phyloP scores from a whole-genome alignment of 2,888 invertebrate species.

The Notodonta ziczac region DNA sequence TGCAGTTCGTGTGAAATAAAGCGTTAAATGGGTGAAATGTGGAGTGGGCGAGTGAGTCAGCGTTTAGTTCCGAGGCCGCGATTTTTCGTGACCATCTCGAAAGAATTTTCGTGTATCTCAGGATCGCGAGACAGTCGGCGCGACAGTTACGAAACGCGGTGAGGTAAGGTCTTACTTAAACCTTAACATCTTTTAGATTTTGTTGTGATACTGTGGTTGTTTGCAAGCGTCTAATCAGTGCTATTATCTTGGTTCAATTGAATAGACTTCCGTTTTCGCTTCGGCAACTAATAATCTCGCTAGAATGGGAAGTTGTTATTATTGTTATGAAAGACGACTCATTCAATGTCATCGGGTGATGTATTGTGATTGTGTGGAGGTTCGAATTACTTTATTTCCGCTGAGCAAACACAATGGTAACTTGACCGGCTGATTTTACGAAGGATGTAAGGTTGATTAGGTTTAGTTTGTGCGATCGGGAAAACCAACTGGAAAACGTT shows the following conservation, averaged over 20 bases:
- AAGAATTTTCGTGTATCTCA: constrained; percentile 44
- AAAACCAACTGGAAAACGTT: constrained; percentile 16
- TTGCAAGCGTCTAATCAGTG: constrained; percentile 33
- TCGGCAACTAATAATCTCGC: constrained; percentile 32
- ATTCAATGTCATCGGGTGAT: constrained; percentile 51
- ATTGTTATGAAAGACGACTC: constrained; percentile 42
- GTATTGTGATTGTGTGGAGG: constrained; percentile 27
- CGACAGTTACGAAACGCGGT: constrained; percentile 39
- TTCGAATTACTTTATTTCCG: constrained; percentile 35
- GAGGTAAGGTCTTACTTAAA: constrained; percentile 46
- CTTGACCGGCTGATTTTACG: constrained; percentile 22
- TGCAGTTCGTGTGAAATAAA: constrained; percentile 63
- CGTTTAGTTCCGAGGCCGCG: constrained; percentile 41
- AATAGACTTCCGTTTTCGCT: constrained; percentile 22
- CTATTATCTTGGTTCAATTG: constrained; percentile 27
- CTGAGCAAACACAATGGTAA: constrained; percentile 35
- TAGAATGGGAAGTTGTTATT: constrained; percentile 32
- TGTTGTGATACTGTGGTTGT: constrained; percentile 34
- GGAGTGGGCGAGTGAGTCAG: constrained; percentile 58
- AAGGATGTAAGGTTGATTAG: constrained; percentile 35
- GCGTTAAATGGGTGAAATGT: constrained; percentile 66
- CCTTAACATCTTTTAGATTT: constrained; percentile 30
- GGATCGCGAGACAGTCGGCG: constrained; percentile 42
- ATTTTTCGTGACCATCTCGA: constrained; percentile 50
- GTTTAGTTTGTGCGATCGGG: constrained; percentile 14